Conservation (phyloP, 2,113 vertebrate species). For the Dromiciops gliroides region DNA sequence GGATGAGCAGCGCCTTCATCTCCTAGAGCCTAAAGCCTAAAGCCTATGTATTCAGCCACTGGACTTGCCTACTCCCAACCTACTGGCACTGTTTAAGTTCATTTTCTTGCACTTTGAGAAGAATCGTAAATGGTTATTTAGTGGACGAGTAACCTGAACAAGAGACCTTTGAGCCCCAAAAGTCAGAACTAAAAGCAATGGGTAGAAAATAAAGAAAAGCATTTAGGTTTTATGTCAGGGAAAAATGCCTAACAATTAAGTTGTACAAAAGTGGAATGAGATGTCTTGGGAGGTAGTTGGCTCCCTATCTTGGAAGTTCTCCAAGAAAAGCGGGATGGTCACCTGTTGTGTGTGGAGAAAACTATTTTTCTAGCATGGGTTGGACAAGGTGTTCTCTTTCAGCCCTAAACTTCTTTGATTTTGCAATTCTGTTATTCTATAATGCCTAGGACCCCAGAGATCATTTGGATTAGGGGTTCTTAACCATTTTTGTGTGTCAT, state of each 20-base stretch:
- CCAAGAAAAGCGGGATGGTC: not conserved
- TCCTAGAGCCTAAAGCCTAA: not conserved
- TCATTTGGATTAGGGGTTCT: not conserved
- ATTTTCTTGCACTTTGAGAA: not conserved
- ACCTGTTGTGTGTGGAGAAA: not conserved
- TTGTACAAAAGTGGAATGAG: not conserved
- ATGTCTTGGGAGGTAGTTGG: not conserved
- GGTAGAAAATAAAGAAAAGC: not conserved
- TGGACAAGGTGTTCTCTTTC: not conserved
- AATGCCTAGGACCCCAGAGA: not conserved
- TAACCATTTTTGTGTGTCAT: not conserved
- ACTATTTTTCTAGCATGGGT: not conserved
- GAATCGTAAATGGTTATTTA: not conserved
- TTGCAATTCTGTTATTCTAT: not conserved
- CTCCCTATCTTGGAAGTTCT: not conserved
- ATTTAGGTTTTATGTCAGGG: not conserved
- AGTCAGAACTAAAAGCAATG: not conserved
- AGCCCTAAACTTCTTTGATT: not conserved
- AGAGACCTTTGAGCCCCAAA: not conserved
- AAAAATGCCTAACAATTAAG: not conserved
- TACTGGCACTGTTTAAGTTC: not conserved
- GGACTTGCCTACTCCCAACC: not conserved
- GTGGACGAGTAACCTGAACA: not conserved
- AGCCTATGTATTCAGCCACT: not conserved
- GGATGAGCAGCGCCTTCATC: not conserved